Conservation (phyloP, 2,113 vertebrate genomes). For the Campylomormyrus numenius region DNA sequence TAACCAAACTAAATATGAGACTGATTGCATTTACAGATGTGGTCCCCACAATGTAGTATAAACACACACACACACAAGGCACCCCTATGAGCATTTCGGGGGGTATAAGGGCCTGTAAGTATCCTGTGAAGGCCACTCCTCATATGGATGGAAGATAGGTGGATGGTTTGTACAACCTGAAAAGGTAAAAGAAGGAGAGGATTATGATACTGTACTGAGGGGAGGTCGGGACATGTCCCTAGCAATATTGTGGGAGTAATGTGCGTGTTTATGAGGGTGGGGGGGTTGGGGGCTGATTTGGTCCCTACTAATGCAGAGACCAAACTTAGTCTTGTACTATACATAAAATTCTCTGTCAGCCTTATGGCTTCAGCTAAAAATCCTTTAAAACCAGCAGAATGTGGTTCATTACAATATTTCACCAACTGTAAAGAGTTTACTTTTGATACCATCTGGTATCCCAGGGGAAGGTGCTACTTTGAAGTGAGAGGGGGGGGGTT, state of each 20-base stretch:
- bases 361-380: slow-evolving; percentile 34
- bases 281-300: background rate
- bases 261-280: background rate
- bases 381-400: slow-evolving; percentile 24
- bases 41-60: background rate
- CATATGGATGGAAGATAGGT: background rate
- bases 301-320: background rate
- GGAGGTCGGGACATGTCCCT: background rate
- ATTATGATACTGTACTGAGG: background rate
- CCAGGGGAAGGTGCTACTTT: slow-evolving; percentile 28
- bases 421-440: slow-evolving; percentile 25
- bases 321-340: background rate
- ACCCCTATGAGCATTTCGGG: background rate
- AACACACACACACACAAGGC: background rate
- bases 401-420: slow-evolving; percentile 35
- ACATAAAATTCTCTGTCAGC: background rate
- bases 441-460: slow-evolving; percentile 38
- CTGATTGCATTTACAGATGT: background rate
- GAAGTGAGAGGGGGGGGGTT: slow-evolving; percentile 17
- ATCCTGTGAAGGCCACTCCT: background rate
- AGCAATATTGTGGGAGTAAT: background rate
- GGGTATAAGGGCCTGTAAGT: background rate
- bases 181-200: background rate
- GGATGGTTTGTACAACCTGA: background rate
- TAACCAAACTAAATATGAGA: too few species aligned